Conservation (phyloP, 2,888 invertebrate genomes). For the Apamea anceps region DNA sequence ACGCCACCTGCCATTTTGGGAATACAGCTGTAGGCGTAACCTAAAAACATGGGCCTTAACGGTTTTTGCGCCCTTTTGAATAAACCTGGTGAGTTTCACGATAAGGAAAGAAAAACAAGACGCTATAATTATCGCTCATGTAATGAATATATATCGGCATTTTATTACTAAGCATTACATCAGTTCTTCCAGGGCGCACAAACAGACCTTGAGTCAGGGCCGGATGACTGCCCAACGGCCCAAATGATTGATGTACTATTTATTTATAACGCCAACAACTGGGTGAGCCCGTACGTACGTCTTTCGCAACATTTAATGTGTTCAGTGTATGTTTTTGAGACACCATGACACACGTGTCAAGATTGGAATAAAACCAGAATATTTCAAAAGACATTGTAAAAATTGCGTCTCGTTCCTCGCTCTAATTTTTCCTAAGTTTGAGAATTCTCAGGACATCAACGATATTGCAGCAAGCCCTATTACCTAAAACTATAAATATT, state of each 20-base stretch:
- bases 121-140: conserved; percentile 7
- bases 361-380: conserved; percentile 38
- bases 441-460: background rate
- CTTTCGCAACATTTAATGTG: conserved; percentile 61
- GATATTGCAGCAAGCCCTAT: background rate
- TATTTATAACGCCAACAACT: conserved; percentile 59
- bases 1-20: conserved; percentile 54
- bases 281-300: conserved; percentile 38
- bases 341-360: conserved; percentile 30
- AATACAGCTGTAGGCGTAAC: conserved; percentile 44
- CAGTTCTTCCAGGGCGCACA: conserved; percentile 60
- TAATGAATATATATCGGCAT: conserved; percentile 27
- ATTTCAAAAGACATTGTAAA: background rate
- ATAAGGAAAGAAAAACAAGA: background rate
- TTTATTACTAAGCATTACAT: conserved; percentile 51
- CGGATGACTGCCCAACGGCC: conserved; percentile 50
- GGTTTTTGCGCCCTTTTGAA: conserved; percentile 23
- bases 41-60: conserved; percentile 26
- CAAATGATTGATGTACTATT: conserved; percentile 61
- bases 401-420: background rate
- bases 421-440: background rate
- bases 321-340: conserved; percentile 28
- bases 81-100: background rate
- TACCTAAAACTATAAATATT: background rate
- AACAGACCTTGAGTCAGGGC: conserved; percentile 61